A percentile compares a stretch with the other conserved stretches of the same genome.
Conservation (phyloP, 2,888 invertebrate species). For the Urechis unicinctus region DNA sequence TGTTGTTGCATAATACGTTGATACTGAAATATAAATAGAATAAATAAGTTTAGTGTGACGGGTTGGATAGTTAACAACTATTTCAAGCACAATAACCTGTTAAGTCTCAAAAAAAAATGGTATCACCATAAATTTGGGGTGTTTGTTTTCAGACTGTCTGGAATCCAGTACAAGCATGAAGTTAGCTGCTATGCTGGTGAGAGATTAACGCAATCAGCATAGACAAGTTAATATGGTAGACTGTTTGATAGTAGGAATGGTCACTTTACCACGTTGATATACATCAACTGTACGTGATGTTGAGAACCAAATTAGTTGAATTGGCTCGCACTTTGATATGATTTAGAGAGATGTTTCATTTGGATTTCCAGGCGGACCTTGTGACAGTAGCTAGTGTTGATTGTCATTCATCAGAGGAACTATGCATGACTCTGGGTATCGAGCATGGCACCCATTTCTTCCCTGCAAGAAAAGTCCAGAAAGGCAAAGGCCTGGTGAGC, state of each 20-base stretch:
- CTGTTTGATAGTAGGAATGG: no score
- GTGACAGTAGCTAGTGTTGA: constrained; percentile 57
- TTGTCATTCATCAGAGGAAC: constrained; percentile 45
- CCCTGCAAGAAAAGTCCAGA: constrained; percentile 25
- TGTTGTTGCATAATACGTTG: not conserved
- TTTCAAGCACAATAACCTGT: no score
- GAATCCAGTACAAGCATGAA: constrained; percentile 59
- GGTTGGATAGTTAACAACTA: no score
- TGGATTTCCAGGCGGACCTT: constrained; percentile 45
- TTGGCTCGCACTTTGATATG: not conserved
- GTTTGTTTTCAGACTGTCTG: constrained; percentile 52
- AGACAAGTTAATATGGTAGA: no score
- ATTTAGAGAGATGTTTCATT: not conserved
- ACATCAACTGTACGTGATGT: no score
- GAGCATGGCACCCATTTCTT: constrained; percentile 50
- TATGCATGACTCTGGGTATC: constrained; percentile 54
- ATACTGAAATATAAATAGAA: no score
- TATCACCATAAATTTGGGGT: not conserved
- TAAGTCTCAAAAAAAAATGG: not conserved
- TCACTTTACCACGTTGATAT: no score
- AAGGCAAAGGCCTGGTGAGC: constrained; percentile 31
- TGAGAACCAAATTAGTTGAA: no score
- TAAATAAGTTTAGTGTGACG: no score
- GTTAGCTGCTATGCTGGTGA: constrained; percentile 69
- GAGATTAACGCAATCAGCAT: constrained; percentile 23